A percentile compares a stretch with the other conserved stretches of the same genome.
Conservation (phyloP, 1,140 invertebrate genomes). For the Triops cancriformis region DNA sequence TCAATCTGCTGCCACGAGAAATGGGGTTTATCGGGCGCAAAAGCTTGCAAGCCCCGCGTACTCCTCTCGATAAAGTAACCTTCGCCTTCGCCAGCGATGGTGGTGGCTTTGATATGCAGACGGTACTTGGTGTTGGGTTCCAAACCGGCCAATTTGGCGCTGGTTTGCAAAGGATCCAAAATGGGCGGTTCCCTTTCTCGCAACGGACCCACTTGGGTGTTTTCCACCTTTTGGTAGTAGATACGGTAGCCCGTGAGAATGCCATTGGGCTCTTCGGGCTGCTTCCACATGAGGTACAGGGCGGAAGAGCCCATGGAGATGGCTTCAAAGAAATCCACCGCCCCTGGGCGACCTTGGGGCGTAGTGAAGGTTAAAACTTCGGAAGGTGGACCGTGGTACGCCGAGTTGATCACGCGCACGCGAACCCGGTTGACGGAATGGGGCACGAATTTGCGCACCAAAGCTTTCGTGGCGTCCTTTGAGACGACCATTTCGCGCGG, state of each 20-base stretch:
- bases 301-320: slow-evolving; percentile 80
- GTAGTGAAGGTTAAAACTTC: slow-evolving; percentile 74
- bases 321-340: slow-evolving; percentile 72
- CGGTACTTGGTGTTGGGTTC: slow-evolving; percentile 74
- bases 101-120: slow-evolving; percentile 70
- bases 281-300: slow-evolving; percentile 80
- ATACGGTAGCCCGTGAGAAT: slow-evolving; percentile 85
- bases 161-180: slow-evolving; percentile 59
- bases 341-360: slow-evolving; percentile 85
- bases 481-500: slow-evolving; percentile 70
- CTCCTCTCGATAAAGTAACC: slow-evolving; percentile 69
- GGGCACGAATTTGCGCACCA: slow-evolving; percentile 80
- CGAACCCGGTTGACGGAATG: slow-evolving; percentile 81
- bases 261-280: slow-evolving; percentile 87
- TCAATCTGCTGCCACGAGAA: slow-evolving; percentile 61
- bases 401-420: slow-evolving; percentile 81
- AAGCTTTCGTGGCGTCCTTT: slow-evolving; percentile 56
- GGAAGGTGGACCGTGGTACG: slow-evolving; percentile 79
- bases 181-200: slow-evolving; percentile 67
- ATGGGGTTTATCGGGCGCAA: slow-evolving; percentile 61
- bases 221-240: slow-evolving; percentile 72
- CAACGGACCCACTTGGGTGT: slow-evolving; percentile 53
- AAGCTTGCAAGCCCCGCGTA: slow-evolving; percentile 48
- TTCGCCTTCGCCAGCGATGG: slow-evolving; percentile 71
- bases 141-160: slow-evolving; percentile 74